phyloP scores from a whole-genome alignment of 2,888 invertebrate species.

The Monoplex corrugatus region DNA sequence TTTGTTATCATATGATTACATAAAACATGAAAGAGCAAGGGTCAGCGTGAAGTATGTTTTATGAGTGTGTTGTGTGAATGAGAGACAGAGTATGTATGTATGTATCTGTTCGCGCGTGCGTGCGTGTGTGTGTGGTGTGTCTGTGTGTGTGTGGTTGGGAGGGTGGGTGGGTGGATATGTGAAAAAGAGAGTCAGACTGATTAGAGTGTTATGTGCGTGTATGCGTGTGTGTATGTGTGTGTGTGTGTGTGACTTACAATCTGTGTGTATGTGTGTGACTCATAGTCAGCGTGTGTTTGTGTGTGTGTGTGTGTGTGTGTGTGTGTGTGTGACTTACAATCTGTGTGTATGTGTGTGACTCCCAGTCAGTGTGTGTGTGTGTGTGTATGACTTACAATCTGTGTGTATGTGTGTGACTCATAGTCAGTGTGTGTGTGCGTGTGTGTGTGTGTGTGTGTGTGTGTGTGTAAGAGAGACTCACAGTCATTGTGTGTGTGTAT shows the following conservation, averaged over 20 bases:
- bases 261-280: background rate
- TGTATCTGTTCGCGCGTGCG: too few species aligned
- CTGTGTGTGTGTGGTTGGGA: background rate
- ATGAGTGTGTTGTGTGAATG: too few species aligned
- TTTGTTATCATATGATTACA: too few species aligned
- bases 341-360: conserved; percentile 19
- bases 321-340: conserved; percentile 35
- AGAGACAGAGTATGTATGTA: too few species aligned
- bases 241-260: background rate
- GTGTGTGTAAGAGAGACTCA: conserved; percentile 30
- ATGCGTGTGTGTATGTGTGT: conserved; percentile 19
- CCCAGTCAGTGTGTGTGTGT: conserved; percentile 32
- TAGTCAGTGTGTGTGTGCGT: background rate
- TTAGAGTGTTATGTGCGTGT: conserved; percentile 13
- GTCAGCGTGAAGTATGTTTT: too few species aligned
- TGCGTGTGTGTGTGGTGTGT: background rate
- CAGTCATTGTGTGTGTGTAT: too few species aligned
- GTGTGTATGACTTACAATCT: conserved; percentile 25
- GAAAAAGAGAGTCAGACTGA: too few species aligned
- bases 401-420: background rate
- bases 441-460: background rate
- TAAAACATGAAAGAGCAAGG: too few species aligned
- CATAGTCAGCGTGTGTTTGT: background rate
- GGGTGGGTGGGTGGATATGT: background rate
- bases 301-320: background rate